Evolutionary conservation across 2,113 vertebrate genomes (phyloP), one percentile per base, ranked within the genome.

Genomic region (Solea senegalensis): DNA sequence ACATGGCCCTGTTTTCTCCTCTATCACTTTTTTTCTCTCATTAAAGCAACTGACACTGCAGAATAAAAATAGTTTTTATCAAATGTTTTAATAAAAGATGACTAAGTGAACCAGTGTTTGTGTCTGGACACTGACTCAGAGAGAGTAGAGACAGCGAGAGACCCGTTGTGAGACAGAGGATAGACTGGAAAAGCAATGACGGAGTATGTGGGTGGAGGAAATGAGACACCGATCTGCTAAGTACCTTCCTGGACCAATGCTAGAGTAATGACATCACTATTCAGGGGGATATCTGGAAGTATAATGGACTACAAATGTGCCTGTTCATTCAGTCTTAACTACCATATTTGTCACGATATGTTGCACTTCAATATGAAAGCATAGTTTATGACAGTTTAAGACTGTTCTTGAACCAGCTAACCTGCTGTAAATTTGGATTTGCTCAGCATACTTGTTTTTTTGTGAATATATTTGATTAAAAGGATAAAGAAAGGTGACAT

Each of bases 191-290:
- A 76, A 65, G 76, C 34, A 1, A 54, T 65, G 76, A 75, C 51
- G 51, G 43, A 7, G n/a, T 64, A 51, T 52, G 82, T 76, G 80
- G 75, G 80, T 59, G 72, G 76, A 83, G 80, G 88, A 86, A 89
- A 88, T 84, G 73, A 84, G 84, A 89, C 82, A 71, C 85, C 16
- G 26, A 72, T 69, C 46, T 79, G 76, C 82, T 73, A 85, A 82
- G 77, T 74, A 75, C 70, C 72, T 86, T 81, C 59, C 72, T 90
- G 74, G 81, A 82, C 50, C 80, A 78, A 84, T 86, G 83, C 81
- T 74, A 27, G 60, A 72, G 52, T 76, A 51, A 82, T 92, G 89
- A 92, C 87, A 80, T 92, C 89, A 91, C 72, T 27, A 11, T 71
- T 78, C 9, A 0, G 48, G 26, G 60, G 70, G 53, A 76, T 53